These are phyloP conservation scores for Trachythela sp. DNA, from an alignment of 64 coral and sea anemone genomes.

Conservation along the genomic window DNA sequence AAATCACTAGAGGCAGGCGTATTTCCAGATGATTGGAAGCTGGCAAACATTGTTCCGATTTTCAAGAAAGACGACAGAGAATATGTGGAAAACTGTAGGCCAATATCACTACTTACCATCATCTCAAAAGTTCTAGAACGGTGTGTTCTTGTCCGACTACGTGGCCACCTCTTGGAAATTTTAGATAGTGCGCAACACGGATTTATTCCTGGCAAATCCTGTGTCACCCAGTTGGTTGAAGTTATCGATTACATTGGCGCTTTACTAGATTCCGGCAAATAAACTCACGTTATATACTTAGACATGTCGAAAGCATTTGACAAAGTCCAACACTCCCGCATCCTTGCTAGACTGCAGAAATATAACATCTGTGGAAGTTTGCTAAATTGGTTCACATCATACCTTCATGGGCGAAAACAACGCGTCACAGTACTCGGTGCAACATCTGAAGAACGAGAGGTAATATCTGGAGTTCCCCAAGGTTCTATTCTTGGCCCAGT, in stretches of 20 bases:
- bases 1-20: conserved; percentile 24
- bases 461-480: conserved; percentile 18
- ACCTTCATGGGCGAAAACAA: conserved; percentile 19
- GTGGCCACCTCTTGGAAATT: not conserved
- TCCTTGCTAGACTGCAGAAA: not conserved
- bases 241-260: conserved; percentile 37
- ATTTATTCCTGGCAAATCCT: conserved; percentile 39
- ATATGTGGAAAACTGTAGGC: too few species aligned
- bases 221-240: conserved; percentile 34
- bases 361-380: conserved; percentile 29
- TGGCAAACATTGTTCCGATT: conserved; percentile 37
- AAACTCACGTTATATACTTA: conserved; percentile 42
- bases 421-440: not conserved
- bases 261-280: conserved; percentile 11
- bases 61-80: too few species aligned
- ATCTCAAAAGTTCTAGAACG: too few species aligned
- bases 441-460: not conserved
- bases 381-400: conserved; percentile 30
- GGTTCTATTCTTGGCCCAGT: conserved; percentile 28
- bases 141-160: not conserved
- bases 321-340: conserved; percentile 23
- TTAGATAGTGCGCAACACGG: not conserved
- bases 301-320: conserved; percentile 58
- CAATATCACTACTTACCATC: too few species aligned
- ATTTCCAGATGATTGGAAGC: conserved; percentile 28